Base-by-base conservation (phyloP, 2,797 vertebrate genomes). In the Lophotriccus pileatus region DNA sequence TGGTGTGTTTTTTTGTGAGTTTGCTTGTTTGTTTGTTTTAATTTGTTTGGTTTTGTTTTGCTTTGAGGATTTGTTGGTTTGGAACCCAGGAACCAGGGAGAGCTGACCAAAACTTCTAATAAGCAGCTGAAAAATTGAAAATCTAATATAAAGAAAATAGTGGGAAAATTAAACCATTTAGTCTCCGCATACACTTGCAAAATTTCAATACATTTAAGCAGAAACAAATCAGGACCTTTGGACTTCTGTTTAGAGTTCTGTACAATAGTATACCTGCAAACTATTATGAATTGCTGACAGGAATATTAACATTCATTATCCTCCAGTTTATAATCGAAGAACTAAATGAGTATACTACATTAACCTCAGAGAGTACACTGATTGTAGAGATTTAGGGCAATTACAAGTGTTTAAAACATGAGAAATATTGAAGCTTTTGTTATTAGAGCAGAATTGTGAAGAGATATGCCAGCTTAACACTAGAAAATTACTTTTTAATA, bases 351-450 rank as follows among this genome's bases (percentile, higher is more conserved):
- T 68, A 63, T 56, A 41, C 20, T 68, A 34, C 64, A 87, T 91
- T 91, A 87, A 92, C 39, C 74, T 80, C 36, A 90, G 81, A 88
- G 27, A 39, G 13, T 49, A 52, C 56, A 76, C 93, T 82, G 69
- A 90, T 86, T 90, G 46, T 49, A 36, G 52, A 90, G 66, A 79
- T 77, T 90, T 85, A 90, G 62, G 52, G 75, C 53, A 75, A 92
- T 93, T 95, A 78, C 22, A 83, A 89, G 52, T 90, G 28, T 81
- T 87, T 90, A 94, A 84, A 89, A 70, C 13, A 67, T 81, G 70
- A 89, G 20, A 84, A 84, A 60, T 41, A 44, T 56, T 2, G 9
- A 94, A 76, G 34, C 7, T 72, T 94, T 85, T 79, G 30, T 79
- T 94, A 69, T 27, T 24, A 43, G 56, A 92, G 10, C 32, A 70